Base-by-base conservation (phyloP, 2,797 vertebrate species). In the Eulemur coronatus region DNA sequence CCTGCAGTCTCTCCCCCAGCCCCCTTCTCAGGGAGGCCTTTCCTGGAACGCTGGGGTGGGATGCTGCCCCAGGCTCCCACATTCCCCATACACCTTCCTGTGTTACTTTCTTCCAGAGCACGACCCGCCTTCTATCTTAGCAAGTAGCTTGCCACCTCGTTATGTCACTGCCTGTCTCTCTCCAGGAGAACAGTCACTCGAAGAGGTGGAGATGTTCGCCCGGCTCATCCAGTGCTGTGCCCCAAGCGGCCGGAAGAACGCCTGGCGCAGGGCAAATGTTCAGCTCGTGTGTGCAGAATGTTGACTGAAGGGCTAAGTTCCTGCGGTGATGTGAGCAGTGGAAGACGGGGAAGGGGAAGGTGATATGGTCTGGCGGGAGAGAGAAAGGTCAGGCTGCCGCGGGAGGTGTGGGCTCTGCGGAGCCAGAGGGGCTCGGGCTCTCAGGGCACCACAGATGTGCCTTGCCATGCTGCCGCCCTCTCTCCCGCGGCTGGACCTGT, bases 401-500 rank as follows among this genome's bases (percentile, higher is more conserved):
- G 38, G 17, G 43, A 15, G 28, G n/a, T 4, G 15, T 48, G 79
- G 50, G 73, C n/a, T 76, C 30, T 46, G n/a, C 26, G 80, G 50
- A n/a, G 43, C 2, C 2, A 2, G 59, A 61, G 59, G 30, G 30
- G 24, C n/a, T 80, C 22, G 3, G 41, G 3, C 10, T 59, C 30
- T 10, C 0, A 10, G 52, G 82, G 28, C 6, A 8, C 33, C 2
- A 8, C 5, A 28, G 14, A 48, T 8, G 30, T 30, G n/a, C 59
- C 18, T 30, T 52, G 69, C 38, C n/a, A 63, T 1, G 9, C 22
- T 10, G 15, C 12, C 15, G 7, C 0, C 0, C n/a, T 46, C 22
- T 48, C 28, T 46, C 7, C n/a, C 41, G 13, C 22, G 81, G 90
- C 89, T 95, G 80, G 35, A 70, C 97, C 89, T 3, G 61, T 95